These are phyloP conservation scores for Oegoconia quadripuncta DNA, from an alignment of 2,888 invertebrate species.

Conservation along the genomic window DNA sequence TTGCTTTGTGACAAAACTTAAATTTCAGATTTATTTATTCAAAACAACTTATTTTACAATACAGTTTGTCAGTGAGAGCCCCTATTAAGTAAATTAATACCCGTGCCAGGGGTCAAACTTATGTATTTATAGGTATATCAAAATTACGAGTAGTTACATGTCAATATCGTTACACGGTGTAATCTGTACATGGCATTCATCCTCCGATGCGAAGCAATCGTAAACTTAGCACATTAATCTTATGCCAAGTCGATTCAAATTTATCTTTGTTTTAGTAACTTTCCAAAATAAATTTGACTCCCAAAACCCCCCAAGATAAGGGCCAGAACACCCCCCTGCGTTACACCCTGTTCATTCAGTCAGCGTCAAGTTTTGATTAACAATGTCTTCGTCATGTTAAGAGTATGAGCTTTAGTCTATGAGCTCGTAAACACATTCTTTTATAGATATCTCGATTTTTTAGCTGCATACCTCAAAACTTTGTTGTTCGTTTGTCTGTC, in stretches of 20 bases:
- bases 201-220: slow-evolving; percentile 4
- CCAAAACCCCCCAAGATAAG: slow-evolving; percentile 6
- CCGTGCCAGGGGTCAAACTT: no score
- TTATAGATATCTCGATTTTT: no score
- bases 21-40: no score
- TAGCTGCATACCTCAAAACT: no score
- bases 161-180: slow-evolving; percentile 1
- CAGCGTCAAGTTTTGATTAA: slow-evolving; percentile 4
- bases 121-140: no score
- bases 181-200: slow-evolving; percentile 1
- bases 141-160: no score
- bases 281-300: slow-evolving; percentile 47
- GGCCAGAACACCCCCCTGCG: neutral
- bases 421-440: no score
- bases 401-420: neutral
- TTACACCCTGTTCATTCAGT: neutral
- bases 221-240: slow-evolving; percentile 54
- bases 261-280: slow-evolving; percentile 60
- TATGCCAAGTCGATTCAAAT: slow-evolving; percentile 48
- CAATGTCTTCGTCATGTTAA: neutral
- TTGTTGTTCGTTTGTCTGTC: no score
- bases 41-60: no score
- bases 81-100: no score
- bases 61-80: no score
- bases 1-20: no score